Evolutionary conservation across 1,140 invertebrate genomes (phyloP), one percentile per base, ranked within the genome.

Genomic region (Spodoptera frugiperda): DNA sequence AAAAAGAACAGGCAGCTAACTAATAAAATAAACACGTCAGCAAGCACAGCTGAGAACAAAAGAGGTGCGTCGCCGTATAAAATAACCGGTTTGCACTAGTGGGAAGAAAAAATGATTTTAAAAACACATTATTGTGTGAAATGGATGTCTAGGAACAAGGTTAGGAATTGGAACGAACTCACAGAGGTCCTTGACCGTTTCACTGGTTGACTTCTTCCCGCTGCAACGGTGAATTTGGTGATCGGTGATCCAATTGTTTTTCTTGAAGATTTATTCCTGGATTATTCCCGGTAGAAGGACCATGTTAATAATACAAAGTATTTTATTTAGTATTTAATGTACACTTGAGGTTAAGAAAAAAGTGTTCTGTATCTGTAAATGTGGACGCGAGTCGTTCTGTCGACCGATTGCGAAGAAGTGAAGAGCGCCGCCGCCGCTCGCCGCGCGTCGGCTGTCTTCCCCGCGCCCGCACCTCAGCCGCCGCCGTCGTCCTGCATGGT

Each of bases 131-230:
- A 59, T n/a, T 59, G 30, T 33, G 55, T 59, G 55, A 59, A 59
- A 59, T 59, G 25, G 25, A 59, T 59, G 55, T 33, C 8, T 59
- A 59, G 55, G 55, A 59, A 14, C 8, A 33, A 59, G 55, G 55
- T 15, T 21, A 59, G 14, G 30, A 33, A 59, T 59, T 59, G 55
- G 55, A 59, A 59, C 55, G 55, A 59, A 59, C 55, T 59, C 55
- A 59, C 55, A 59, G 55, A 59, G 55, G 55, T 59, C 55, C 55
- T 59, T 59, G 17, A 59, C 55, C 55, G 55, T 59, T 59, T 59
- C 55, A 59, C 55, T 59, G 10, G 55, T 59, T 33, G 55, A 59
- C n/a, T 59, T 59, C 55, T 59, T 59, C 55, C 21, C 21, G 25
- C 25, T 59, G 55, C 55, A 59, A 59, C 55, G 55, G 55, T 33